phyloP scores from a whole-genome alignment of 1,140 invertebrate genomes.

The Drosophila kikkawai region DNA sequence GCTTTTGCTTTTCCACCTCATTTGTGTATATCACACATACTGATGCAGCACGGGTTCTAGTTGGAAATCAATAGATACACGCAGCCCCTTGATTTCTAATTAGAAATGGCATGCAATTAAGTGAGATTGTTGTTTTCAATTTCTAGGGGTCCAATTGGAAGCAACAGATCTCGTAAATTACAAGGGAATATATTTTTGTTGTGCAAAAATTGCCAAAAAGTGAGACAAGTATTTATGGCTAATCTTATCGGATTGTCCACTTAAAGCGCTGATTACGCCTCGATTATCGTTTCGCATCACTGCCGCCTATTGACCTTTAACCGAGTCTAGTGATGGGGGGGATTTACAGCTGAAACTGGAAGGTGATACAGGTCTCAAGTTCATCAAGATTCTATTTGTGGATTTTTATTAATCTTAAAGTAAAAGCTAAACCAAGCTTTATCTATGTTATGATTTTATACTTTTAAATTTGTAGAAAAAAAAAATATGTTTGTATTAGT shows the following conservation, averaged over 20 bases:
- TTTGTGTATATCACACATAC: constrained; percentile 15
- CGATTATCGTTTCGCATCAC: constrained; percentile 46
- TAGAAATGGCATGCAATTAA: constrained; percentile 23
- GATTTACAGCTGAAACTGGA: constrained; percentile 1
- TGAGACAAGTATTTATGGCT: constrained; percentile 24
- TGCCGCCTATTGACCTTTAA: constrained; percentile 20
- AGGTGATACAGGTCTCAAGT: not conserved
- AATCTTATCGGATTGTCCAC: constrained; percentile 52
- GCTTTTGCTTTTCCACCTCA: constrained; percentile 42
- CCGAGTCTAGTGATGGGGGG: not conserved
- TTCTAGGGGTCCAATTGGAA: not conserved
- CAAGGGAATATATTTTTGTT: constrained; percentile 2
- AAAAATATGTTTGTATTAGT: no score
- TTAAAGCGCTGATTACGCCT: constrained; percentile 27
- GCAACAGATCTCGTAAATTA: constrained; percentile 25
- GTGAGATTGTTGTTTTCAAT: not conserved
- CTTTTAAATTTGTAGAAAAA: no score
- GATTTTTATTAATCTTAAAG: no score
- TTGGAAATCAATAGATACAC: constrained; percentile 30
- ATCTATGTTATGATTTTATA: no score
- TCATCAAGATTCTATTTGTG: not conserved
- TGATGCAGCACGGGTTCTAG: not conserved
- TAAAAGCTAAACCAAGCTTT: no score
- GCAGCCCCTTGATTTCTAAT: constrained; percentile 19
- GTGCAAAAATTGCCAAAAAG: not conserved